Evolutionary conservation across 1,140 invertebrate species (phyloP).

Genomic region (Diplogasteroides magnus): DNA sequence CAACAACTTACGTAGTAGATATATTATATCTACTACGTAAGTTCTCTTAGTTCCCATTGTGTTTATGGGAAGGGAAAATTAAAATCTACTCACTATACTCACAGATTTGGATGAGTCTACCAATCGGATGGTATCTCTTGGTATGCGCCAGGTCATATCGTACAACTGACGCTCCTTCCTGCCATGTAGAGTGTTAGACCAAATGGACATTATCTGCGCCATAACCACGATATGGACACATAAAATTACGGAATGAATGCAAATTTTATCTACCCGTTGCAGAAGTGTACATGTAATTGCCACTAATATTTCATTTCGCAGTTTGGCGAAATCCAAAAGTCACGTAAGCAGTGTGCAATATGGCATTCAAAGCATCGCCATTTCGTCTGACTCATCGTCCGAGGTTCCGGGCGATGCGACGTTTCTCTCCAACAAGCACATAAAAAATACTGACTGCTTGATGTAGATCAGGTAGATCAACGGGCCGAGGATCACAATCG

Average conservation of each 20-base stretch:
- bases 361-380: too few relatives aligned
- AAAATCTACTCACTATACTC: too few relatives aligned
- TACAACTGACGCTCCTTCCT: constrained; percentile 52
- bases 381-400: too few relatives aligned
- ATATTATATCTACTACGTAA: constrained; percentile 20
- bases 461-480: constrained; percentile 50
- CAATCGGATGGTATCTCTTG: constrained; percentile 46
- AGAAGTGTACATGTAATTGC: too few relatives aligned
- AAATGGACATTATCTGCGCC: background rate
- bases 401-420: too few relatives aligned
- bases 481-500: constrained; percentile 39
- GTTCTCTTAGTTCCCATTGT: constrained; percentile 42
- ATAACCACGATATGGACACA: too few relatives aligned
- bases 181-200: constrained; percentile 3
- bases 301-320: too few relatives aligned
- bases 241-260: too few relatives aligned
- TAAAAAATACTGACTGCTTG: constrained; percentile 50
- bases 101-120: constrained; percentile 39
- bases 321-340: background rate
- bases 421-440: background rate
- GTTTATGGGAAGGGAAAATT: background rate
- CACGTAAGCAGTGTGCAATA: too few relatives aligned
- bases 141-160: constrained; percentile 54
- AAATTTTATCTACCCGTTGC: too few relatives aligned
- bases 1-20: constrained; percentile 14